Evolutionary conservation across 2,888 invertebrate genomes (phyloP), one percentile per base, ranked within the genome.

Genomic region (Amphipoea lucens): DNA sequence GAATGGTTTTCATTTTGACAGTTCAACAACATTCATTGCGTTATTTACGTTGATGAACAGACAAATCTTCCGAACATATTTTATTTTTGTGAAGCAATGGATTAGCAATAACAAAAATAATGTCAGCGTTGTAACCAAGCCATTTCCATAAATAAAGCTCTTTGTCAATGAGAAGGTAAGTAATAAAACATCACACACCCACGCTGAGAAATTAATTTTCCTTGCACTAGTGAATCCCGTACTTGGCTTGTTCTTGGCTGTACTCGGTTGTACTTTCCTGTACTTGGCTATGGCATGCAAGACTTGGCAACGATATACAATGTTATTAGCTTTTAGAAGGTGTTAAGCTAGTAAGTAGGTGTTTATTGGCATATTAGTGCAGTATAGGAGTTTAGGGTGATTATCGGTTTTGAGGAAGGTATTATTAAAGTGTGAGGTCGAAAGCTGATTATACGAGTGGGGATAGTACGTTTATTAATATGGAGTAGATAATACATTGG

Each of bases 181-280:
- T 88, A 91, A 90, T 79, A 90, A 89, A 91, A 86, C 81, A 88
- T 87, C 84, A 85, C 85, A 57, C 51, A 36, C 74, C 66, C 74
- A 71, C 78, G 77, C 71, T 54, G 78, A 74, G 83, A 89, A 86
- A 89, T 90, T 90, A 91, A 91, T 90, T 90, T 91, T 87, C 84
- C 84, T 84, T 80, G 40, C 74, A 69, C 73, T 48, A 40, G 23
- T 67, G 40, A 54, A 57, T 57, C n/a, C n/a, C 36, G 4, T 60
- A 70, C 67, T 78, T 63, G 51, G 36, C 76, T 65, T 81, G 73
- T 69, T 42, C 67, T 76, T 36, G 60, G 48, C 63, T 57, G 62
- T 48, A 29, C 62, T 57, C 36, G 48, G 68, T 57, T 80, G 63
- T 70, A 40, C 54, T 45, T 45, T 62, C 20, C 45, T 75, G 45